phyloP scores from a whole-genome alignment of 2,888 invertebrate genomes.

The Hipparchia semele region DNA sequence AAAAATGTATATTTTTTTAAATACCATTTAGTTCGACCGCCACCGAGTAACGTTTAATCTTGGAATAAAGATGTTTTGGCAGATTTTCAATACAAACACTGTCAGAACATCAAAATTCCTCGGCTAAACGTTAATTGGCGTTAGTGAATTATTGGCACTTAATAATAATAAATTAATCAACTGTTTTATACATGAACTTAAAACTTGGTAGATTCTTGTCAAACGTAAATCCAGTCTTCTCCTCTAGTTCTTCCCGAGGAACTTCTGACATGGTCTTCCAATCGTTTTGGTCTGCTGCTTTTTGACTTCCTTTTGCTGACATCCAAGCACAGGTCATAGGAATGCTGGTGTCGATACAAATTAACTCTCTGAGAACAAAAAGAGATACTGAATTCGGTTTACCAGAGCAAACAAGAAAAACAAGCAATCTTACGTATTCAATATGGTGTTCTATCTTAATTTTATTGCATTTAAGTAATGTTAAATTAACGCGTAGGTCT shows the following conservation, averaged over 20 bases:
- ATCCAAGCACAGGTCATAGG: constrained; percentile 50
- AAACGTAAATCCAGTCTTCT: constrained; percentile 42
- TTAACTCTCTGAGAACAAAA: constrained; percentile 5
- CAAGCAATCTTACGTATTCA: no score
- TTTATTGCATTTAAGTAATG: no score
- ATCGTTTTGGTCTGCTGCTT: constrained; percentile 45
- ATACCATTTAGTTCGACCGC: no score
- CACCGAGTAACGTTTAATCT: no score
- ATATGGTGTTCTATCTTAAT: no score
- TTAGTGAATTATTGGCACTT: neutral
- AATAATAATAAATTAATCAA: constrained; percentile 1
- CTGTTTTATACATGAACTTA: constrained; percentile 48
- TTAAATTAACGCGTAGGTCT: no score
- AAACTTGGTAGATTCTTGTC: constrained; percentile 44
- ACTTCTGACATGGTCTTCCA: constrained; percentile 48
- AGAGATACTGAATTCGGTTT: neutral
- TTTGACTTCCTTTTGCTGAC: constrained; percentile 47
- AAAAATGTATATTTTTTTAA: no score
- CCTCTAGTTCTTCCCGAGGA: constrained; percentile 43
- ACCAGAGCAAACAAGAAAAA: neutral
- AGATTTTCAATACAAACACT: no score
- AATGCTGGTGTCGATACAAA: constrained; percentile 49
- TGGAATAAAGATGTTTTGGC: no score
- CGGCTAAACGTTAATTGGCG: no score
- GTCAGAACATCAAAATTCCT: no score